Base-by-base conservation (phyloP, 2,888 invertebrate genomes). In the Cybosia mesomella region DNA sequence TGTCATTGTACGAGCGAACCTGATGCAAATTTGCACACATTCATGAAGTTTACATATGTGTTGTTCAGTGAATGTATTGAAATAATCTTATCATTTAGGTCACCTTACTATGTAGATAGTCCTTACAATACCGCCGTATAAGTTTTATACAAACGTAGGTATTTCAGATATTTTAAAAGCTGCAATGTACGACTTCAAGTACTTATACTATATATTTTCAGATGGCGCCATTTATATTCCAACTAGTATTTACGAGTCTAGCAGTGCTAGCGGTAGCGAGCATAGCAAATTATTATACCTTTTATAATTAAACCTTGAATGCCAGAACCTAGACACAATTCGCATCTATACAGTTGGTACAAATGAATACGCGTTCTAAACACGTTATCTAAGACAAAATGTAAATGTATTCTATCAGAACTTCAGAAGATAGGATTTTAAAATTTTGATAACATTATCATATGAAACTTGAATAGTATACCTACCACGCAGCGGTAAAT, bases 81-180 rank as follows among this genome's bases (percentile, higher is more conserved):
- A 92, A 88, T 94, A 92, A 94, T 95, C 94, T 94, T 95, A 95
- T 94, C 95, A 94, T 94, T 89, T 94, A 92, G 94, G 94, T 94
- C 95, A 94, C 94, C 93, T 94, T 94, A 93, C 93, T 90, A 89
- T 91, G 91, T 91, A 89, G 92, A 94, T 94, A 92, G 91, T 88
- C 64, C 59, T 63, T 71, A 86, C 83, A 89, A 83, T 79, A 85
- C 85, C 78, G 75, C 76, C 82, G 62, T 62, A n/a, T 22, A 34
- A 18, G 21, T 54, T 34, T 21, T 34, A 62, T 34, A 22, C 22
- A 62, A 21, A 21, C 43, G 3, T 43, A 10, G 3, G 28, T n/a
- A 24, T 49, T 59, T 22, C 15, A 58, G 54, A 18, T 64, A 63
- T 72, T 65, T 43, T 58, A 15, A 18, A 55, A 7, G 28, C 4